A percentile compares a stretch with the other conserved stretches of the same genome.
phyloP scores from a whole-genome alignment of 2,888 invertebrate genomes.

The Pseudoips prasinana region DNA sequence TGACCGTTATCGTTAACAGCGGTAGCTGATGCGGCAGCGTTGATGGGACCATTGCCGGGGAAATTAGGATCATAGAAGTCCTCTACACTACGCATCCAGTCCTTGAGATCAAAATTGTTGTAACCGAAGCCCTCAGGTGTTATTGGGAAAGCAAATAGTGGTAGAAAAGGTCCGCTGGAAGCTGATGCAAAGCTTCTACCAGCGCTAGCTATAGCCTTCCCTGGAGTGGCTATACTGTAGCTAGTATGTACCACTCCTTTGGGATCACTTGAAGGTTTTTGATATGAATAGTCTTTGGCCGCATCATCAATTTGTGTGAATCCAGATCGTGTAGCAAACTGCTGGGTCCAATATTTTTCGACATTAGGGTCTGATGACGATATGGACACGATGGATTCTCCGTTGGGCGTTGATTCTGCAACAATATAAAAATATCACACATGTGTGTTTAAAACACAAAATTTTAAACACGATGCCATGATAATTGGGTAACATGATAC shows the following conservation, averaged over 20 bases:
- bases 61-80: constrained; percentile 46
- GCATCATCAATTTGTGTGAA: constrained; percentile 21
- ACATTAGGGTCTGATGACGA: constrained; percentile 54
- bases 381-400: constrained; percentile 53
- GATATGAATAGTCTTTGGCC: constrained; percentile 12
- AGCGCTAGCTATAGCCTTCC: constrained; percentile 40
- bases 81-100: constrained; percentile 49
- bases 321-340: constrained; percentile 29
- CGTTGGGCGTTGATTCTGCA: constrained; percentile 55
- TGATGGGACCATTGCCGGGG: constrained; percentile 35
- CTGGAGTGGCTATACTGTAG: constrained; percentile 45
- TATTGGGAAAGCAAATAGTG: constrained; percentile 44
- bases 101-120: constrained; percentile 33
- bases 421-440: constrained; percentile 5
- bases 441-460: no score
- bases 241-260: constrained; percentile 32
- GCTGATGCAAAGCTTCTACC: constrained; percentile 51
- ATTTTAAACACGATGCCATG: no score
- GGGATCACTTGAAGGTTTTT: constrained; percentile 12
- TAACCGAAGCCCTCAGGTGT: constrained; percentile 39
- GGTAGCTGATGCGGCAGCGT: constrained; percentile 29
- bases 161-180: constrained; percentile 35
- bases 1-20: constrained; percentile 58
- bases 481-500: no score
- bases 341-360: constrained; percentile 42